Base-by-base conservation (phyloP, 1,140 invertebrate species). In the Hyles vespertilio region DNA sequence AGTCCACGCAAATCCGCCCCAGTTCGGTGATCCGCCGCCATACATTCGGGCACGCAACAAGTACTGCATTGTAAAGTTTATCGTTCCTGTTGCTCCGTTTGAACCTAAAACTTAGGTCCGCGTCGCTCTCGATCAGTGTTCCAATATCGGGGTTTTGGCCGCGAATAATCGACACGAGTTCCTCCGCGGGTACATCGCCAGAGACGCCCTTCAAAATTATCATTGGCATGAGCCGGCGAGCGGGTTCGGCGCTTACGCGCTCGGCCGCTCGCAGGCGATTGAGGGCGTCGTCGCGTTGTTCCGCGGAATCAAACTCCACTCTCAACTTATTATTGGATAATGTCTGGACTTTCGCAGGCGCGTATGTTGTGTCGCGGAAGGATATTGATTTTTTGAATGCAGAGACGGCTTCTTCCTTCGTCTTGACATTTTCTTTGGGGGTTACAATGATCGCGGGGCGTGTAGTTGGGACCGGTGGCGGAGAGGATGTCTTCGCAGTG, bases 251-350 rank as follows among this genome's bases (percentile, higher is more conserved):
- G 22, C 32, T 32, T 6, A 32, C 50, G 22, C n/a, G 2, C 8
- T 33, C 7, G 5, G 12, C 3, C 22, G 8, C 22, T 5, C 10
- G 11, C 6, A 51, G 3, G 3, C 50, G 12, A 22, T 22, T 22
- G 22, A 22, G 22, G 22, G 22, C 4, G 5, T 56, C 3, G 64
- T 48, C 0, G 61, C 55, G 10, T 60, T 49, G 10, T 68, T 50
- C 32, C 3, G 6, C 9, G 32, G 7, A 63, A 9, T 67, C 61
- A 43, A 67, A 67, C 5, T 63, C 57, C 3, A 67, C 54, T 2
- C 55, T 33, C 2, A 68, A 11, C 10, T 58, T 58, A 6, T 64
- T 68, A 33, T 64, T 64, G 0, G 58, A 60, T 0, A 64, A 10
- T 3, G 51, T 32, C 33, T 51, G 51, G 0, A 65, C 45, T 7